A percentile compares a stretch with the other conserved stretches of the same genome.
Evolutionary conservation across 1,140 invertebrate genomes (phyloP).

Genomic region (Whitmania pigra): DNA sequence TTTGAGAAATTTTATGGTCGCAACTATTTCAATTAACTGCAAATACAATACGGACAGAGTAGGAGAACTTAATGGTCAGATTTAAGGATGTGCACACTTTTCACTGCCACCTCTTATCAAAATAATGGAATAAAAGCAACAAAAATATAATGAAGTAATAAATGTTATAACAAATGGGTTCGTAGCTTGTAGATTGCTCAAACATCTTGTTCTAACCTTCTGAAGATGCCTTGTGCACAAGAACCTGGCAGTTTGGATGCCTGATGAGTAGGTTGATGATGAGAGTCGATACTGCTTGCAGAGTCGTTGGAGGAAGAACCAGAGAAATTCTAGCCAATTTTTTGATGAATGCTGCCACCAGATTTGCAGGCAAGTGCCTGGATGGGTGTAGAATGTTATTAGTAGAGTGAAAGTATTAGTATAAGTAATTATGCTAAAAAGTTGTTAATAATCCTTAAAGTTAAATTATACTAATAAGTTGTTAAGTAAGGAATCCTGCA

Average conservation of each 20-base stretch:
- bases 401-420: background rate
- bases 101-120: too few species aligned
- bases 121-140: too few species aligned
- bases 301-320: conserved; percentile 63
- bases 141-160: too few species aligned
- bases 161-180: background rate
- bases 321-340: conserved; percentile 67
- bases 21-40: too few species aligned
- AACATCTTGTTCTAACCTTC: background rate
- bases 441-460: too few species aligned
- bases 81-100: too few species aligned
- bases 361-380: conserved; percentile 74
- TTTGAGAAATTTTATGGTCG: background rate
- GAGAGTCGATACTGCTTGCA: conserved; percentile 64
- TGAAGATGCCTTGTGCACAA: conserved; percentile 49
- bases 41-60: too few species aligned
- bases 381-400: conserved; percentile 30
- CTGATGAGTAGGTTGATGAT: conserved; percentile 72
- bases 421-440: too few species aligned
- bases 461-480: too few species aligned
- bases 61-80: too few species aligned
- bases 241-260: conserved; percentile 65
- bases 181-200: background rate
- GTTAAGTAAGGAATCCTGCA: too few species aligned
- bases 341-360: conserved; percentile 87